These are phyloP conservation scores for Diloba caeruleocephala DNA, from an alignment of 2,888 invertebrate species.

Conservation along the genomic window DNA sequence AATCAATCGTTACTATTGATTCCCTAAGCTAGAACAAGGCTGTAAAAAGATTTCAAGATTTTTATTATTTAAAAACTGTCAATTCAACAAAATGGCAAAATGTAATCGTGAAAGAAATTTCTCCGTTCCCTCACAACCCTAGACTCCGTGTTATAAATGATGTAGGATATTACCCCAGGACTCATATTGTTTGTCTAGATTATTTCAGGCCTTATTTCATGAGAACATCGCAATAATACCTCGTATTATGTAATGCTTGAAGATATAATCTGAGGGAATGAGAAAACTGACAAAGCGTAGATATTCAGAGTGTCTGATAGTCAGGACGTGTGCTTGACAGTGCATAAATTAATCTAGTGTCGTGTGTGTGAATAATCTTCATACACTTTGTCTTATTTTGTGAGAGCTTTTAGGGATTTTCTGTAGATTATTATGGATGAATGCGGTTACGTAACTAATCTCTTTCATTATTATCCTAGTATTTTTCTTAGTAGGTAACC, in stretches of 20 bases:
- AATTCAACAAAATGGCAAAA: conserved; percentile 27
- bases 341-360: conserved; percentile 42
- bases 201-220: conserved; percentile 51
- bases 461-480: too few species aligned
- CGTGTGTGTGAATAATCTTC: conserved; percentile 23
- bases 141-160: conserved; percentile 58
- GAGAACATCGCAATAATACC: conserved; percentile 46
- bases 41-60: too few species aligned
- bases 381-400: conserved; percentile 17
- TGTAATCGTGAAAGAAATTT: conserved; percentile 46
- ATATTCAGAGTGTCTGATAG: conserved; percentile 31
- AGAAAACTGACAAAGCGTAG: conserved; percentile 48
- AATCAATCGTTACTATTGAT: too few species aligned
- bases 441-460: too few species aligned
- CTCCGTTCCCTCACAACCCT: conserved; percentile 30
- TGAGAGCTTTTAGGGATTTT: conserved; percentile 1
- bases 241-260: conserved; percentile 45
- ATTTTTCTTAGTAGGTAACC: too few species aligned
- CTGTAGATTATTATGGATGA: not conserved
- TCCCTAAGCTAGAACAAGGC: too few species aligned
- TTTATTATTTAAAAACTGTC: conserved; percentile 39
- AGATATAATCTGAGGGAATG: conserved; percentile 49
- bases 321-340: conserved; percentile 33
- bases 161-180: conserved; percentile 58
- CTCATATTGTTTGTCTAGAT: conserved; percentile 50